Evolutionary conservation across 2,797 vertebrate genomes (phyloP), one percentile per base, ranked within the genome.

Genomic region (Tarsius wallacei): DNA sequence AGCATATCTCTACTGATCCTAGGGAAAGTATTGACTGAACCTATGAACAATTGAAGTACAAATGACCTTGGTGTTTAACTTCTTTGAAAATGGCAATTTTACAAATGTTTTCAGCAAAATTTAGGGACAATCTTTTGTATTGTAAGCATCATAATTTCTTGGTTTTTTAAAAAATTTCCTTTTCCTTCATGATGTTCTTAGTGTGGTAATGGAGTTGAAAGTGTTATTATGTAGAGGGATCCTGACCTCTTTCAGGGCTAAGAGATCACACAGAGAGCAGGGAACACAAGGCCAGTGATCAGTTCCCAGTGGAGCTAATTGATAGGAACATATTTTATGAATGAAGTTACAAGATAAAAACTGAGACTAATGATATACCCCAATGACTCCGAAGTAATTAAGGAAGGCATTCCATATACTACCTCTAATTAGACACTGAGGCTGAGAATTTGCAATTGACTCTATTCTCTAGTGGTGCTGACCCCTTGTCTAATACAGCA

Each of bases 291-390:
- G 53, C 91, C 68, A 0, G 11, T 12, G 76, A 96, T 95, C 89
- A 92, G 87, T 96, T 97, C 93, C 96, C 73, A 47, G 93, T 0
- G 64, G 97, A 66, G 85, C 91, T 97, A 97, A 97, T 93, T 97
- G 96, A 97, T 98, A 98, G 33, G 94, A 96, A 97, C 97, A 96
- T 97, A 94, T 97, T 98, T 97, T 95, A 98, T 96, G 96, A 98
- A 96, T 98, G 97, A 98, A 98, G 98, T 97, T 98, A 97, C 49
- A 91, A 98, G 76, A 96, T 98, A 53, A 71, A 95, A 94, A 97
- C 59, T 77, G 82, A 97, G 88, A 98, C 97, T 97, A 85, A 98
- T 96, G 90, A 98, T 98, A 97, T 97, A 96, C 51, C 64, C 98
- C 96, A 96, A 95, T 98, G 98, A 98, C 86, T 98, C 91, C 87